Conservation (phyloP, 2,888 invertebrate species). For the Coelinius sp. region DNA sequence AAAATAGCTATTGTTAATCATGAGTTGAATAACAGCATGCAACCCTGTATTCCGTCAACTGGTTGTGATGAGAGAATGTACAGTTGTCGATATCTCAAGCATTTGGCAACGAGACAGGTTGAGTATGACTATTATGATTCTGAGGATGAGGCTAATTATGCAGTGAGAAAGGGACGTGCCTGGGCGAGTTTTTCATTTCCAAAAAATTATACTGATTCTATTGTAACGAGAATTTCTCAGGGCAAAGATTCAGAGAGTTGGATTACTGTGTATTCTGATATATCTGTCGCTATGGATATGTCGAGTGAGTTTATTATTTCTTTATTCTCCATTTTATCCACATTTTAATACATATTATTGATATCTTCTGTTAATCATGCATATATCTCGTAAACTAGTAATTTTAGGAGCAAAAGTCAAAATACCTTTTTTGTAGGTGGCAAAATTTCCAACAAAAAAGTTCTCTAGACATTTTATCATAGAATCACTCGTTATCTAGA, state of each 20-base stretch:
- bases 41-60: constrained; percentile 61
- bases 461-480: no score
- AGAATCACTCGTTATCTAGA: no score
- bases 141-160: constrained; percentile 77
- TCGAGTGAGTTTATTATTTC: constrained; percentile 82
- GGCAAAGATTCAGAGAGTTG: constrained; percentile 75
- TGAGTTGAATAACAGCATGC: constrained; percentile 74
- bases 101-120: constrained; percentile 78
- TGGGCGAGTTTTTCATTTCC: constrained; percentile 85
- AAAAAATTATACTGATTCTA: constrained; percentile 81
- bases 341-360: constrained; percentile 3
- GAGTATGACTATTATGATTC: constrained; percentile 76
- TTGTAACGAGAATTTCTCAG: constrained; percentile 76
- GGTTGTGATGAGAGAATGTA: constrained; percentile 78
- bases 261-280: constrained; percentile 77
- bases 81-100: constrained; percentile 85
- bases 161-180: constrained; percentile 80
- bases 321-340: constrained; percentile 9
- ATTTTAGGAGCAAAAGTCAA: no score
- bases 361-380: no score
- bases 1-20: constrained; percentile 86
- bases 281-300: constrained; percentile 84
- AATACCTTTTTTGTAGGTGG: no score
- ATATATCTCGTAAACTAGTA: no score
- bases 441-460: no score